These are phyloP conservation scores for Heliconius hermathena DNA, from an alignment of 1,140 invertebrate genomes.

Conservation along the genomic window DNA sequence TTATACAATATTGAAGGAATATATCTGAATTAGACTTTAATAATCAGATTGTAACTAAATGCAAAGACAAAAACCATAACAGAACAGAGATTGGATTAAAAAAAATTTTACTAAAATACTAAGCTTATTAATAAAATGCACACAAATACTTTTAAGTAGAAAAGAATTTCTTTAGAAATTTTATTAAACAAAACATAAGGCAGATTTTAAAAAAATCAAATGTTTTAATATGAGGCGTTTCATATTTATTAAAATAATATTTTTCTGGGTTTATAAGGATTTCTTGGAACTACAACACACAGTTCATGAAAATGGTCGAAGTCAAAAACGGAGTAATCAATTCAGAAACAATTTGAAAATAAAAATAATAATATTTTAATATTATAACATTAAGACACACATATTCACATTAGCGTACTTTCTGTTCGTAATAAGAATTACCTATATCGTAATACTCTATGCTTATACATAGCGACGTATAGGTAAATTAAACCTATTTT, in stretches of 20 bases:
- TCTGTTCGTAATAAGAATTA: slow-evolving; percentile 19
- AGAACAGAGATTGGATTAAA: not conserved
- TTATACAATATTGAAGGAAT: not conserved
- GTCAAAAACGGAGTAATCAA: no score
- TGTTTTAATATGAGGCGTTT: no score
- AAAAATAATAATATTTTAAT: not conserved
- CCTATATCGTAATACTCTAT: slow-evolving; percentile 21
- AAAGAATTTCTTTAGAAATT: not conserved
- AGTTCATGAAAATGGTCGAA: no score
- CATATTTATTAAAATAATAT: no score
- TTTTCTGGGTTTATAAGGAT: no score
- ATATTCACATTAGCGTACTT: slow-evolving; percentile 53
- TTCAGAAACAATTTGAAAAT: not conserved
- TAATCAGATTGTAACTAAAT: not conserved
- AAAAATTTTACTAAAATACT: not conserved
- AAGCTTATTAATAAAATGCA: slow-evolving; percentile 22
- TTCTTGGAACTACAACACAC: no score
- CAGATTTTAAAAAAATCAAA: no score
- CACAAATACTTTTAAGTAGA: slow-evolving; percentile 21
- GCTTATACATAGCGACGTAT: not conserved
- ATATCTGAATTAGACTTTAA: not conserved
- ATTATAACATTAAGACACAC: slow-evolving; percentile 41
- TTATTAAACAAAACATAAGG: no score
- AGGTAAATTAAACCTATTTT: not conserved
- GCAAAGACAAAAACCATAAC: not conserved